Percentiles rank a stretch among this genome's conserved stretches.
Conservation (phyloP, 2,797 vertebrate species). For the Huso huso region DNA sequence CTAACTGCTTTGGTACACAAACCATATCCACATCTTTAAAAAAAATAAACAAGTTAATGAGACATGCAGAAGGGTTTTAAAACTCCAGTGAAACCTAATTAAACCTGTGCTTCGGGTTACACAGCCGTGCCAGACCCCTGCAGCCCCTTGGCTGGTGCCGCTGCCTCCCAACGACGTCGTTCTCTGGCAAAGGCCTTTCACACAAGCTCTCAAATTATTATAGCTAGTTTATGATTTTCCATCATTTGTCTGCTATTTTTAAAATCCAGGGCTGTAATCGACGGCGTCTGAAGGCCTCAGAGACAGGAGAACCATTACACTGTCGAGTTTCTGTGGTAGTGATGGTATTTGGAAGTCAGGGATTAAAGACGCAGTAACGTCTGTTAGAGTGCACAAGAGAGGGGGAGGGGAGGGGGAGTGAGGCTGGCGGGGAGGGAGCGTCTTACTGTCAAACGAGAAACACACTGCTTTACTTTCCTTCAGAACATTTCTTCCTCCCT, state of each 20-base stretch:
- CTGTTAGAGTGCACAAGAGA: constrained; percentile 21
- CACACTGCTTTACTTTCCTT: constrained; percentile 28
- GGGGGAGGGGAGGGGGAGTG: constrained; percentile 19
- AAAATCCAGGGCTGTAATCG: constrained; percentile 39
- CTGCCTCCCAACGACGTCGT: constrained; percentile 27
- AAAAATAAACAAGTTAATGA: too few relatives aligned
- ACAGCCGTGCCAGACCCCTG: constrained; percentile 41
- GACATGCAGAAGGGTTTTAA: too few relatives aligned
- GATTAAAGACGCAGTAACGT: constrained; percentile 24
- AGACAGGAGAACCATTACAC: constrained; percentile 30
- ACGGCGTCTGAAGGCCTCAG: constrained; percentile 36
- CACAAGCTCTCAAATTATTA: constrained; percentile 43
- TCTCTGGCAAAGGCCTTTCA: constrained; percentile 36
- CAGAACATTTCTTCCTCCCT: constrained; percentile 2
- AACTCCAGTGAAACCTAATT: too few relatives aligned
- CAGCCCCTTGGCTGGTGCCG: constrained; percentile 34
- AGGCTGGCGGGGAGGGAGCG: neutral
- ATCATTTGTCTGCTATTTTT: constrained; percentile 52
- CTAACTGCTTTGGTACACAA: too few relatives aligned
- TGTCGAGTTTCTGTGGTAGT: constrained; percentile 30
- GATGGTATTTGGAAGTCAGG: constrained; percentile 22
- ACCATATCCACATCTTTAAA: too few relatives aligned
- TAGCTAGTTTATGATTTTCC: constrained; percentile 38
- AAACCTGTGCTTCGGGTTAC: too few relatives aligned
- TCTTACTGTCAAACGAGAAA: constrained; percentile 26